Base-by-base conservation (phyloP, 2,113 vertebrate species). In the Periophthalmus modestus region DNA sequence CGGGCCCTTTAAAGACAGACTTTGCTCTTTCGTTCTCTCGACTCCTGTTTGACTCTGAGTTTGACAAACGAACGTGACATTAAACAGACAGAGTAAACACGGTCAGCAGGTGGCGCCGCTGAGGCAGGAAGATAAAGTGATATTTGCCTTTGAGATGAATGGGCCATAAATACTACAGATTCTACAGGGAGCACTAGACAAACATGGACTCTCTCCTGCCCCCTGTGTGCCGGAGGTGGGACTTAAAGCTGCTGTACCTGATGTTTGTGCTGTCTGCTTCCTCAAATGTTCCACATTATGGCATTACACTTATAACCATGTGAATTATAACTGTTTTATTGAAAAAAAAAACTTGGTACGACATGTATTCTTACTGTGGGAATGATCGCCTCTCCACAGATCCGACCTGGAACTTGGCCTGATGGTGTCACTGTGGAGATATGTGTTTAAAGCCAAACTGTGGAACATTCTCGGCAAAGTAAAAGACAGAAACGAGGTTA, bases 71-170 rank as follows among this genome's bases (percentile, higher is more conserved):
- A 23, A 14, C 28, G 21, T 72, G 78, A 19, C 68, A 59, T 69
- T 78, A 61, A 43, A 79, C 87, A 73, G 71, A 66, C 33, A 61
- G 71, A 83, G 63, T 78, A 83, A 78, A 75, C 88, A 86, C 87
- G 78, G 72, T 81, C 69, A 82, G 84, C 75, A 85, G 84, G 79
- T 88, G 84, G 80, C 58, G 58, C 66, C 73, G 65, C 78, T 57
- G 68, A 69, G 73, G 82, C 71, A 80, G 52, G 24, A 78, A 21
- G 62, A 81, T 69, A 80, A 75, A 75, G 58, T 21, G 24, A 10
- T 16, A 50, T 59, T 74, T 28, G 43, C 5, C 70, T 48, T 72
- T 43, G 62, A 24, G 5, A 33, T 80, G 68, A 84, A 79, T 72
- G 63, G 71, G 66, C 75, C 55, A 71, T 19, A 39, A 33, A 61